These are phyloP conservation scores for Pagrus major DNA, from an alignment of 2,113 vertebrate species.

Conservation along the genomic window DNA sequence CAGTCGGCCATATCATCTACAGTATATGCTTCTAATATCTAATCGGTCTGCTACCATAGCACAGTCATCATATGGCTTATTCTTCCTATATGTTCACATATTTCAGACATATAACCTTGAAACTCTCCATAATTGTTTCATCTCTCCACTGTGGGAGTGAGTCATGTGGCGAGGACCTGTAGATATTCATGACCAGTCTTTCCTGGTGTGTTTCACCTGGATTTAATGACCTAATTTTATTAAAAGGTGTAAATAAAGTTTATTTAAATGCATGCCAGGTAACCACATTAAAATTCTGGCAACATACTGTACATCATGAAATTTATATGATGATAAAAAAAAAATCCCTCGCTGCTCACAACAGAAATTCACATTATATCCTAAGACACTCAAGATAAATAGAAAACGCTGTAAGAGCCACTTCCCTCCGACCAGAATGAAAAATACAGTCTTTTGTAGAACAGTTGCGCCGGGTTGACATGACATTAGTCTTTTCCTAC, in stretches of 20 bases:
- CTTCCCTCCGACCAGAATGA: conserved; percentile 30
- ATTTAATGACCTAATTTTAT: conserved; percentile 4
- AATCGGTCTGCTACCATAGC: background rate
- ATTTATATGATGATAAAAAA: conserved; percentile 13
- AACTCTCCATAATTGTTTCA: background rate
- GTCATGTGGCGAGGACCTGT: no score
- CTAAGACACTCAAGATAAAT: conserved; percentile 12
- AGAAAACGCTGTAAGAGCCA: conserved; percentile 12
- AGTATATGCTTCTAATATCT: background rate
- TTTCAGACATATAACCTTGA: background rate
- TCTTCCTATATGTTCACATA: background rate
- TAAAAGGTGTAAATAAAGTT: conserved; percentile 3
- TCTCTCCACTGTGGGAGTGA: background rate
- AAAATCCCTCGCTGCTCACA: background rate
- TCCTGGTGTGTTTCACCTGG: background rate
- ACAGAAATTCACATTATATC: background rate
- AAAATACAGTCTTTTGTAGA: conserved; percentile 55
- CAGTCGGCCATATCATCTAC: background rate
- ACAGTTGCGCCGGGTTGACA: conserved; percentile 49
- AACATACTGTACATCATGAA: background rate
- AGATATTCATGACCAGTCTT: background rate
- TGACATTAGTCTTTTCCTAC: conserved; percentile 60
- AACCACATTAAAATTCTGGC: background rate
- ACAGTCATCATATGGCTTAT: background rate
- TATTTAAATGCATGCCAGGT: background rate